A percentile compares a stretch with the other conserved stretches of the same genome.
Evolutionary conservation across 2,113 vertebrate genomes (phyloP).

Genomic region (Columba livia): DNA sequence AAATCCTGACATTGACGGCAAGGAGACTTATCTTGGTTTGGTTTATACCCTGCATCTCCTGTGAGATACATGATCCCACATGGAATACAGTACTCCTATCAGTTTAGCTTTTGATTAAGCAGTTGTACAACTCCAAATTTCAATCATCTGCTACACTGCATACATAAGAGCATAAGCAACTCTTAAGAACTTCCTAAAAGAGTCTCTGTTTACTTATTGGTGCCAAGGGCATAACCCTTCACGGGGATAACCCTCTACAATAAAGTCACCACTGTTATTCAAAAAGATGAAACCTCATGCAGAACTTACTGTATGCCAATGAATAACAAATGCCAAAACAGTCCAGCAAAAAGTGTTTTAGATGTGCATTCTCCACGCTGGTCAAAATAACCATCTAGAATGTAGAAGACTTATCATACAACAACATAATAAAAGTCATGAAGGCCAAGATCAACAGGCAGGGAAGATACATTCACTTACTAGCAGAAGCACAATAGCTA

Average conservation of each 20-base stretch:
- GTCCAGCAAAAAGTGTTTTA: not conserved
- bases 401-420: not conserved
- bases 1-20: not conserved
- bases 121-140: not conserved
- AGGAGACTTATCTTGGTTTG: not conserved
- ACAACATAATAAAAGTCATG: not conserved
- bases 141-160: not conserved
- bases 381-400: not conserved
- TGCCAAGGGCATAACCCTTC: not conserved
- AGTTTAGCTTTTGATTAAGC: not conserved
- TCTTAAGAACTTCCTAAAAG: not conserved
- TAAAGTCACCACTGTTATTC: not conserved
- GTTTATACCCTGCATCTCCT: not conserved
- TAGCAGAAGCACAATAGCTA: not conserved
- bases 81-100: not conserved
- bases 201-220: not conserved
- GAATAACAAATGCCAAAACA: not conserved
- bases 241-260: not conserved
- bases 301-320: not conserved
- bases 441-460: not conserved
- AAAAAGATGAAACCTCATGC: not conserved
- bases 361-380: not conserved
- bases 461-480: not conserved
- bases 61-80: not conserved
- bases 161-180: not conserved